These are phyloP conservation scores for Zosterops lateralis DNA, from an alignment of 2,113 vertebrate species.

Conservation along the genomic window DNA sequence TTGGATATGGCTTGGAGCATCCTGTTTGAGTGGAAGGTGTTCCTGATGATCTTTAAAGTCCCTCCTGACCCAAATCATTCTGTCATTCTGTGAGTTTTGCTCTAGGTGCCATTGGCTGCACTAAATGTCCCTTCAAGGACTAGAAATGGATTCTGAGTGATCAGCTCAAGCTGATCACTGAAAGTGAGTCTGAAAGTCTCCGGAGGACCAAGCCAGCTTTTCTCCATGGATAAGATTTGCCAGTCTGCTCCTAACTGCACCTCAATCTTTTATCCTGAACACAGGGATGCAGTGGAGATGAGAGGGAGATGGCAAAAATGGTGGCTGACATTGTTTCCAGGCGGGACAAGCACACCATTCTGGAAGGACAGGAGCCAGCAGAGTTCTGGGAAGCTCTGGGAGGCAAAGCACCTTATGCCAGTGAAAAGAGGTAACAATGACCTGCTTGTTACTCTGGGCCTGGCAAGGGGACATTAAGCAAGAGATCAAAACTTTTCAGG, in stretches of 20 bases:
- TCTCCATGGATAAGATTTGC: neutral
- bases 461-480: neutral
- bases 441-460: neutral
- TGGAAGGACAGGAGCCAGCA: constrained; percentile 88
- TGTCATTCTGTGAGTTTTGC: neutral
- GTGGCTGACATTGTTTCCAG: constrained; percentile 82
- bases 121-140: neutral
- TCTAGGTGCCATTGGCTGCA: neutral
- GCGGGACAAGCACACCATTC: constrained; percentile 82
- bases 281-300: constrained; percentile 90
- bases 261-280: neutral
- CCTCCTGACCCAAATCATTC: neutral
- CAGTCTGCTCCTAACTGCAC: neutral
- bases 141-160: neutral
- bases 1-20: neutral
- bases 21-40: neutral
- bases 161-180: neutral
- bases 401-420: constrained; percentile 86
- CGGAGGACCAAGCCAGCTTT: neutral
- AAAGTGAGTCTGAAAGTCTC: neutral
- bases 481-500: neutral
- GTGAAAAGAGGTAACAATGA: constrained; percentile 80
- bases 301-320: constrained; percentile 84
- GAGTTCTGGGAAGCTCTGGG: constrained; percentile 89
- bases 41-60: neutral